Evolutionary conservation across 2,888 invertebrate genomes (phyloP).

Genomic region (Conistra vaccinii): DNA sequence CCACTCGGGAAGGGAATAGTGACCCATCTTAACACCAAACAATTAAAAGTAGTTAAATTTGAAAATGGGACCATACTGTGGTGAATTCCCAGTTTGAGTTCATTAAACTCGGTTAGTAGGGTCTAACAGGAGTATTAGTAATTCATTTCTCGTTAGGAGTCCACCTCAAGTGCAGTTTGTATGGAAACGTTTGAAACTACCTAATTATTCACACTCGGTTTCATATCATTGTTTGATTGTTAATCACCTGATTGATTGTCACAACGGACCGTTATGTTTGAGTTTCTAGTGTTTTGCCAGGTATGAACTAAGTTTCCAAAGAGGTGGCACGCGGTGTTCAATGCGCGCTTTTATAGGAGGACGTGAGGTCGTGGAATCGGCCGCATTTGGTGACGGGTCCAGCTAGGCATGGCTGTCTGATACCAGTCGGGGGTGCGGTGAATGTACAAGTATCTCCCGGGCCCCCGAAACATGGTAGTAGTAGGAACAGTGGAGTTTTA

Average conservation of each 20-base stretch:
- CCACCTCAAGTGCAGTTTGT: conserved; percentile 23
- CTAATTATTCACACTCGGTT: neutral
- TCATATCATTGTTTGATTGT: no score
- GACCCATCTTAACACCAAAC: conserved; percentile 6
- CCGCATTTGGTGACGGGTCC: no score
- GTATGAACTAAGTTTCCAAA: neutral
- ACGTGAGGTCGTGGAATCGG: no score
- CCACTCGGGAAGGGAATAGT: conserved; percentile 4
- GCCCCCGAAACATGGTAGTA: no score
- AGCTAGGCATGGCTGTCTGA: no score
- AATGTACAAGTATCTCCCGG: no score
- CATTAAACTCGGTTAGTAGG: conserved; percentile 32
- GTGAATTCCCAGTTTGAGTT: conserved; percentile 10
- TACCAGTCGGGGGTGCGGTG: no score
- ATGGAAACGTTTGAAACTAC: neutral
- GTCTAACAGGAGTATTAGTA: conserved; percentile 42
- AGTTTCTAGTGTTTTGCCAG: neutral
- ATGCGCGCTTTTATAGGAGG: no score
- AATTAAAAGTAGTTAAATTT: conserved; percentile 33
- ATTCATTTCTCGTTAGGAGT: conserved; percentile 45
- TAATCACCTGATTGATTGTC: no score
- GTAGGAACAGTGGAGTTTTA: no score
- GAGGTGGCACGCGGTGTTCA: no score
- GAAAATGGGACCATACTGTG: conserved; percentile 21
- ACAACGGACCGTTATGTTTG: neutral